A percentile compares a stretch with the other conserved stretches of the same genome.
Conservation (phyloP, 2,888 invertebrate genomes). For the Leistus spinibarbis region DNA sequence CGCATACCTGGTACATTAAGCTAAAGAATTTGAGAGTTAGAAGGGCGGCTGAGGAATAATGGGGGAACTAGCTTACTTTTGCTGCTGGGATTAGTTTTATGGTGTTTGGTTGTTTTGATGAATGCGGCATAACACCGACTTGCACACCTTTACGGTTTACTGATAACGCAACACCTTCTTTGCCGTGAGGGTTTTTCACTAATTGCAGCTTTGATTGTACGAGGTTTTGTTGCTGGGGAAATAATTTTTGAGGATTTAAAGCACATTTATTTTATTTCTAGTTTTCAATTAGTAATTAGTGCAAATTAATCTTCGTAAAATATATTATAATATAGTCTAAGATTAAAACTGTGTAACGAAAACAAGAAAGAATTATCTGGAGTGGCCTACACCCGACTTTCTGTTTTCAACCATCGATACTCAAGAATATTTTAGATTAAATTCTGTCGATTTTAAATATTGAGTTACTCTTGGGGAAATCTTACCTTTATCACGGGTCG, state of each 20-base stretch:
- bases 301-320: too few species aligned
- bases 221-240: slow-evolving; percentile 43
- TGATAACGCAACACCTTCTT: slow-evolving; percentile 53
- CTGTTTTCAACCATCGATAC: too few species aligned
- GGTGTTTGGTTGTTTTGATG: slow-evolving; percentile 50
- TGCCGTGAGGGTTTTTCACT: slow-evolving; percentile 50
- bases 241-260: not conserved
- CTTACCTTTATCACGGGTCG: slow-evolving; percentile 60
- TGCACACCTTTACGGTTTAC: slow-evolving; percentile 53
- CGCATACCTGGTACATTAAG: slow-evolving; percentile 35
- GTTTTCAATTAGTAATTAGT: too few species aligned
- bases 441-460: too few species aligned
- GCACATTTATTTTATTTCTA: too few species aligned
- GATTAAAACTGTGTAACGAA: too few species aligned
- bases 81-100: slow-evolving; percentile 45
- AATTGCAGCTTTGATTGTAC: slow-evolving; percentile 54
- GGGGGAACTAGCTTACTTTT: slow-evolving; percentile 14
- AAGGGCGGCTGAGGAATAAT: not conserved
- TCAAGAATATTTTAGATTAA: too few species aligned
- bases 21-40: not conserved
- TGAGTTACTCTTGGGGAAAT: too few species aligned
- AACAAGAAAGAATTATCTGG: too few species aligned
- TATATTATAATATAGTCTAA: too few species aligned
- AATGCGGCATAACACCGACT: slow-evolving; percentile 52
- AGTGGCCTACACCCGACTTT: too few species aligned